Base-by-base conservation (phyloP, 2,113 vertebrate species). In the Lontra canadensis region DNA sequence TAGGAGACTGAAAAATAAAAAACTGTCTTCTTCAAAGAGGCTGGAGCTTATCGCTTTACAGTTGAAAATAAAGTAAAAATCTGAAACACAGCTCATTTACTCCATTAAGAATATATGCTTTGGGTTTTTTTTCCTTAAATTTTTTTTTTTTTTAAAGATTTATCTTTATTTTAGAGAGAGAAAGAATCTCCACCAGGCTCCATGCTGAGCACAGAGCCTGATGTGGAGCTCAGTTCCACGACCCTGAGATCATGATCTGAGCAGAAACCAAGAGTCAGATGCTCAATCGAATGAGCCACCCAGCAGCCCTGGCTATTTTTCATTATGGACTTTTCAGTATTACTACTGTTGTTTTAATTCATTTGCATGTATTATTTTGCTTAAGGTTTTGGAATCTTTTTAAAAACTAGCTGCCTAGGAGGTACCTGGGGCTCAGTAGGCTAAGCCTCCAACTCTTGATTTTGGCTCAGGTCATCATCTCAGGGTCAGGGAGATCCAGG, bases 21-120 rank as follows among this genome's bases (percentile, higher is more conserved):
- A 87, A 76, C 26, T 55, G 14, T 42, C 21, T 82, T 80, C 31
- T 96, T 90, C 79, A 34, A 76, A 80, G 57, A 96, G 26, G 21
- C 4, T 76, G 17, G 29, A 65, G 39, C 67, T 84, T 61, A 67
- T 79, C 80, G 85, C 42, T 88, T 74, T 92, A 57, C 4, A 88
- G 61, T 44, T 96, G 4, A 85, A 92, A 73, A 80, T 88, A 61
- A 90, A 80, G 80, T 86, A 67, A 97, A 82, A 90, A 81, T 73
- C 31, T 57, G 36, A 31, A 86, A 69, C 26, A 69, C 31, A 95
- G 14, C 36, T 84, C 26, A 65, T 18, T 23, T 6, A 78, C 55
- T 44, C 78, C 71, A 79, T 94, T 47, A 88, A 74, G 63, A 90
- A 65, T 9, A 49, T 0, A 23, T 47, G 73, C 63, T 88, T 73